A percentile compares a stretch with the other conserved stretches of the same genome.
phyloP scores from a whole-genome alignment of 1,140 invertebrate species.

The Diabrotica virgifera region DNA sequence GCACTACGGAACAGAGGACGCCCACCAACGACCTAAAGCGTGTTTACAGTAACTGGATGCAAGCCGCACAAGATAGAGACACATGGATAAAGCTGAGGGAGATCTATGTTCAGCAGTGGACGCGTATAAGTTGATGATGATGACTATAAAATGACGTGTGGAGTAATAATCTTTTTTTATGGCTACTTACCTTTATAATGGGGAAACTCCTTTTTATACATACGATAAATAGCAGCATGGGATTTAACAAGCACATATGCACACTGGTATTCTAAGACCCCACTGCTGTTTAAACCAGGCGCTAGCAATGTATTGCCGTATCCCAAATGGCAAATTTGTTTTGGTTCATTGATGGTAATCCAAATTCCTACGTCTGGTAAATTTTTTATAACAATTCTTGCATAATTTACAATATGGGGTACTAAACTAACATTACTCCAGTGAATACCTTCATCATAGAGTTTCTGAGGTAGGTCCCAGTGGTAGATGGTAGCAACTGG shows the following conservation, averaged over 20 bases:
- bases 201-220: slow-evolving; percentile 8
- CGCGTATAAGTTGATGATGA: too few relatives aligned
- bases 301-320: not conserved
- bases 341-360: slow-evolving; percentile 9
- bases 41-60: too few relatives aligned
- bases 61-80: too few relatives aligned
- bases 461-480: too few relatives aligned
- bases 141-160: too few relatives aligned
- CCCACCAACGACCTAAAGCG: too few relatives aligned
- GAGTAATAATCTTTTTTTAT: too few relatives aligned
- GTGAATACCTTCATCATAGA: not conserved
- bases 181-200: slow-evolving; percentile 22
- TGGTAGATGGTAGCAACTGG: too few relatives aligned
- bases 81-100: too few relatives aligned
- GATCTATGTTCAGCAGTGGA: too few relatives aligned
- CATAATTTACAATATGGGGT: not conserved
- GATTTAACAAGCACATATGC: not conserved
- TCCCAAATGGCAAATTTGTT: not conserved
- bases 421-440: not conserved
- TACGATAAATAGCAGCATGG: slow-evolving; percentile 1
- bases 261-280: not conserved
- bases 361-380: not conserved
- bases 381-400: not conserved
- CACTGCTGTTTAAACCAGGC: not conserved
- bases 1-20: too few relatives aligned